Evolutionary conservation across 2,113 vertebrate genomes (phyloP).

Genomic region (Canis aureus): DNA sequence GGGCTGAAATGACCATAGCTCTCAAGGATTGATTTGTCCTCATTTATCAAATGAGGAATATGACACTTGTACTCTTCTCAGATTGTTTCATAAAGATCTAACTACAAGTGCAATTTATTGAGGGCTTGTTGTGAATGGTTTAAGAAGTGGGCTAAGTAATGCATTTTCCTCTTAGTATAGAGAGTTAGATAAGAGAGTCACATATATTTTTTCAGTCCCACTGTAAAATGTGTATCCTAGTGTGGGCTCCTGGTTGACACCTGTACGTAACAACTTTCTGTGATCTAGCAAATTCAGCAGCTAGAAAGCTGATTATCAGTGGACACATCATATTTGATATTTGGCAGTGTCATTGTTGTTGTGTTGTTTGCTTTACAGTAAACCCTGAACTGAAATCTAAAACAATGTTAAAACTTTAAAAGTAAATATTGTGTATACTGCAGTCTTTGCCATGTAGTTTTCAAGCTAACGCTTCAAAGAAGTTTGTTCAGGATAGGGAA

Average conservation of each 20-base stretch:
- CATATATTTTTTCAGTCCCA: neutral
- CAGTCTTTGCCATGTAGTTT: conserved; percentile 68
- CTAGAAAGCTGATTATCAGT: neutral
- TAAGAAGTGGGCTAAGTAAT: neutral
- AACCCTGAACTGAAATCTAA: conserved; percentile 12
- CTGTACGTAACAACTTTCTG: neutral
- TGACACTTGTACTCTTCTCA: neutral
- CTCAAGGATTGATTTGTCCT: neutral
- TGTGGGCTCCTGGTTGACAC: neutral
- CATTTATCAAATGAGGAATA: conserved; percentile 19
- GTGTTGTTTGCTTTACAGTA: neutral
- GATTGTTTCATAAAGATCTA: conserved; percentile 20
- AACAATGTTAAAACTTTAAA: conserved; percentile 59
- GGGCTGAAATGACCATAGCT: neutral
- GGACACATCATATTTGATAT: neutral
- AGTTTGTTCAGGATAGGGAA: conserved; percentile 55
- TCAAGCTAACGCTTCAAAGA: conserved; percentile 73
- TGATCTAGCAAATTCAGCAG: neutral
- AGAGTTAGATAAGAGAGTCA: neutral
- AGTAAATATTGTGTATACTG: conserved; percentile 63
- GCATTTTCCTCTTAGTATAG: neutral
- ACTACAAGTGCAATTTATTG: neutral
- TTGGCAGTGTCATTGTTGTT: neutral
- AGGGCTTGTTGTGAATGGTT: neutral
- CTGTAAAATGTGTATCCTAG: neutral